phyloP scores from a whole-genome alignment of 1,140 invertebrate genomes.

The Leguminivora glycinivorella region DNA sequence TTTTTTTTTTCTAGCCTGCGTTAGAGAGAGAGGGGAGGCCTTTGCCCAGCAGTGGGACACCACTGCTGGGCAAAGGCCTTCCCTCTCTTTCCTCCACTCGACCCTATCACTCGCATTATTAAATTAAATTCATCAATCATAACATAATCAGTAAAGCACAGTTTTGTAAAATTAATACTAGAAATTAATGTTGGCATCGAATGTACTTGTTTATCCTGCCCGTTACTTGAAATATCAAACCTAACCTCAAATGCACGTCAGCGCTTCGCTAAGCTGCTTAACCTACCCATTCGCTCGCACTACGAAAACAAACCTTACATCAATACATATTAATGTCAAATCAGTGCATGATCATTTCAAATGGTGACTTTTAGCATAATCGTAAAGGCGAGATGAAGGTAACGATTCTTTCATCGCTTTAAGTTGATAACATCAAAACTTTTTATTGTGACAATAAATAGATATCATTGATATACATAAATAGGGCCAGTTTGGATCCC shows the following conservation, averaged over 20 bases:
- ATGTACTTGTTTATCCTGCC: slow-evolving; percentile 48
- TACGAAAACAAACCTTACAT: slow-evolving; percentile 46
- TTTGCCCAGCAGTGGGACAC: too few species aligned
- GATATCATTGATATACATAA: slow-evolving; percentile 77
- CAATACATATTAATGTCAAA: slow-evolving; percentile 31
- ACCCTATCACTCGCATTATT: too few species aligned
- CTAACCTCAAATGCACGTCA: slow-evolving; percentile 60
- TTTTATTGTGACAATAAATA: slow-evolving; percentile 77
- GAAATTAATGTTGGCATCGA: slow-evolving; percentile 38
- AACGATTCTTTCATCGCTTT: slow-evolving; percentile 73
- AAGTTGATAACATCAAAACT: slow-evolving; percentile 73
- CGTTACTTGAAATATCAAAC: slow-evolving; percentile 68
- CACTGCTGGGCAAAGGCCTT: too few species aligned
- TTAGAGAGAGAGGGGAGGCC: too few species aligned
- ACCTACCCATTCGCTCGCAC: slow-evolving; percentile 47
- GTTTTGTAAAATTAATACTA: slow-evolving; percentile 30
- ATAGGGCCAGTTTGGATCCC: slow-evolving; percentile 71
- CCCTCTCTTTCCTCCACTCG: too few species aligned
- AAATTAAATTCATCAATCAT: too few species aligned
- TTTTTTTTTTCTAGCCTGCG: too few species aligned
- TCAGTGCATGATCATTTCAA: slow-evolving; percentile 28
- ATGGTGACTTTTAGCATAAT: slow-evolving; percentile 72
- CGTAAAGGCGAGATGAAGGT: slow-evolving; percentile 67
- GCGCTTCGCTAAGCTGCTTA: slow-evolving; percentile 71
- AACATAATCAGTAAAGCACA: neutral